Percentiles rank a stretch among this genome's conserved stretches.
phyloP scores from a whole-genome alignment of 1,140 invertebrate species.

The Drosophila mojavensis region DNA sequence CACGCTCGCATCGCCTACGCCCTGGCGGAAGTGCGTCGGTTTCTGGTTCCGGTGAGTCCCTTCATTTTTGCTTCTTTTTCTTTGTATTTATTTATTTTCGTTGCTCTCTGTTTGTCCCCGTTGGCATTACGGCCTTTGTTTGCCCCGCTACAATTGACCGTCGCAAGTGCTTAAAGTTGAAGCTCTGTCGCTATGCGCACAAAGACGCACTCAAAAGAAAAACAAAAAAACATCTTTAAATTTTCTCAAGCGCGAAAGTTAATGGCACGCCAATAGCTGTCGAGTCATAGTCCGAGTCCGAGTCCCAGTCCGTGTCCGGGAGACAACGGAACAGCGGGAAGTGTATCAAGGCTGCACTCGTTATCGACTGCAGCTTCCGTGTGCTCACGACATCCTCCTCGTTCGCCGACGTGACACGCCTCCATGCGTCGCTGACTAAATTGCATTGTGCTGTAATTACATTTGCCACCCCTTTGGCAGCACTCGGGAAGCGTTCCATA shows the following conservation, averaged over 20 bases:
- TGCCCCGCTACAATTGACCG: slow-evolving; percentile 1
- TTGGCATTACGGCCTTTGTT: slow-evolving; percentile 44
- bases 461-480: slow-evolving; percentile 53
- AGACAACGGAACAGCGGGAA: neutral
- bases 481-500: slow-evolving; percentile 18
- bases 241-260: slow-evolving; percentile 42
- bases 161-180: slow-evolving; percentile 19
- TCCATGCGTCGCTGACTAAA: slow-evolving; percentile 62
- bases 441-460: slow-evolving; percentile 82
- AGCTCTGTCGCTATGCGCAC: neutral
- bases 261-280: slow-evolving; percentile 25
- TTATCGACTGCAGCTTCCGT: slow-evolving; percentile 77
- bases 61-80: neutral
- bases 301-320: slow-evolving; percentile 1
- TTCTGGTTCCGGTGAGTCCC: slow-evolving; percentile 88
- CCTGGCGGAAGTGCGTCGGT: slow-evolving; percentile 90
- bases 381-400: slow-evolving; percentile 39
- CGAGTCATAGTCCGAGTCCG: slow-evolving; percentile 5
- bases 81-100: no score
- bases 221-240: slow-evolving; percentile 55
- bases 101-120: slow-evolving; percentile 11
- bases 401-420: slow-evolving; percentile 21
- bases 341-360: slow-evolving; percentile 68
- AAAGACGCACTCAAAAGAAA: neutral
- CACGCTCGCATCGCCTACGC: slow-evolving; percentile 94